Percentiles rank a stretch among this genome's conserved stretches.
phyloP scores from a whole-genome alignment of 2,113 vertebrate species.

The Aramus guarauna region DNA sequence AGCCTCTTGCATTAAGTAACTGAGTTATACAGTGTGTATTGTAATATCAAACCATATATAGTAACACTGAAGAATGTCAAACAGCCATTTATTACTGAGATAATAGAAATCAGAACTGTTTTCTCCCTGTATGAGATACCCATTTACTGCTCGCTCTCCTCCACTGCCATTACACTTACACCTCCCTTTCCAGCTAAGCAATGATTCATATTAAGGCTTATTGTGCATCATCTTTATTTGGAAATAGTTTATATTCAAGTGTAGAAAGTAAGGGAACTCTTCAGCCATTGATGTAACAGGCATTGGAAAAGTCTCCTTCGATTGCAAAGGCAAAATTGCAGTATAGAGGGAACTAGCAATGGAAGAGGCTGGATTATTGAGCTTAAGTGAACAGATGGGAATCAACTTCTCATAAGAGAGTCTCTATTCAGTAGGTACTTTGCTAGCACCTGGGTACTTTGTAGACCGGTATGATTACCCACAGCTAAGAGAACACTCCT shows the following conservation, averaged over 20 bases:
- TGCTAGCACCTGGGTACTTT: background rate
- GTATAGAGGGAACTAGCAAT: background rate
- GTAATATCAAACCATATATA: background rate
- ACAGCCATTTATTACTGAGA: background rate
- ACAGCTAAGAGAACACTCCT: background rate
- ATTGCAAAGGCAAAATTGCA: background rate
- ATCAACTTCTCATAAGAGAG: background rate
- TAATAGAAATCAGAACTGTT: background rate
- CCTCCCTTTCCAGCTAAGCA: background rate
- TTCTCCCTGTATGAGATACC: background rate
- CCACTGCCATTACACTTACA: background rate
- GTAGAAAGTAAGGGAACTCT: background rate
- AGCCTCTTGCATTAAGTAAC: background rate
- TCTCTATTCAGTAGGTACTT: background rate
- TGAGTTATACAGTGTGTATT: background rate
- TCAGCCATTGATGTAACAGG: background rate
- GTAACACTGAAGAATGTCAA: background rate
- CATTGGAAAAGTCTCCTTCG: background rate
- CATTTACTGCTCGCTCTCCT: background rate
- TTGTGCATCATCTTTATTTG: background rate
- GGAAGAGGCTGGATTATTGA: background rate
- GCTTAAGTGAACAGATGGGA: fast-evolving
- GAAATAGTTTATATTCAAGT: background rate
- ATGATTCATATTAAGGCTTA: background rate
- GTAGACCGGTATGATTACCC: background rate